A percentile compares a stretch with the other conserved stretches of the same genome.
phyloP scores from a whole-genome alignment of 2,797 vertebrate species.

The Antennarius maculatus region DNA sequence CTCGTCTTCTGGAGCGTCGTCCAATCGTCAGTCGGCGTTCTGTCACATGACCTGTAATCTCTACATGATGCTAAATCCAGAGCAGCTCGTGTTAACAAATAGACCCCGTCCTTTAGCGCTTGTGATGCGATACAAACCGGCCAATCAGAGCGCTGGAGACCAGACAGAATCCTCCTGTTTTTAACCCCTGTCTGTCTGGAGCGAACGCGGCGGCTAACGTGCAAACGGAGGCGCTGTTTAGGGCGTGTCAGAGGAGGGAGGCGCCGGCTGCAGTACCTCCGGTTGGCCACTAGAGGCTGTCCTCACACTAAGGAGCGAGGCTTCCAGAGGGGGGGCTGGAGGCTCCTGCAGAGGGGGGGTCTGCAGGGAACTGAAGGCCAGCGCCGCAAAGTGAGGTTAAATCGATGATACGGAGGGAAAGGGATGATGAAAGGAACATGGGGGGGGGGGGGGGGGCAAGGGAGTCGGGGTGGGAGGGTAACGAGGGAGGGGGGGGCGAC shows the following conservation, averaged over 20 bases:
- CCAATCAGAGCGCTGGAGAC: too few relatives aligned
- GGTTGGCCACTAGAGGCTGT: conserved; percentile 76
- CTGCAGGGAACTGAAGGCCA: conserved; percentile 47
- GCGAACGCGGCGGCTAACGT: not conserved
- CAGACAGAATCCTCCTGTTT: too few relatives aligned
- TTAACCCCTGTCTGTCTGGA: too few relatives aligned
- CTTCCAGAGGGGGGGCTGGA: conserved; percentile 19
- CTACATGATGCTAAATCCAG: too few relatives aligned
- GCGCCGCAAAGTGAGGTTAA: conserved; percentile 62
- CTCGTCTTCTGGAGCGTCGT: too few relatives aligned
- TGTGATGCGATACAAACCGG: too few relatives aligned
- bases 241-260: not conserved
- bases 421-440: conserved; percentile 57
- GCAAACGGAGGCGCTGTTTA: not conserved
- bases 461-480: not conserved
- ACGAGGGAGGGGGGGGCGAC: not conserved
- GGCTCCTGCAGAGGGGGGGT: conserved; percentile 10
- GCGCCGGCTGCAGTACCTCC: conserved; percentile 45
- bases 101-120: too few relatives aligned
- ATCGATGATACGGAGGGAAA: conserved; percentile 67
- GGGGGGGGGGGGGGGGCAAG: conserved; percentile 42
- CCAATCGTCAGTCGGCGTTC: too few relatives aligned
- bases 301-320: conserved; percentile 34
- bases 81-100: too few relatives aligned
- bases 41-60: too few relatives aligned